Base-by-base conservation (phyloP, 2,888 invertebrate genomes). In the Allolobophora icterica region DNA sequence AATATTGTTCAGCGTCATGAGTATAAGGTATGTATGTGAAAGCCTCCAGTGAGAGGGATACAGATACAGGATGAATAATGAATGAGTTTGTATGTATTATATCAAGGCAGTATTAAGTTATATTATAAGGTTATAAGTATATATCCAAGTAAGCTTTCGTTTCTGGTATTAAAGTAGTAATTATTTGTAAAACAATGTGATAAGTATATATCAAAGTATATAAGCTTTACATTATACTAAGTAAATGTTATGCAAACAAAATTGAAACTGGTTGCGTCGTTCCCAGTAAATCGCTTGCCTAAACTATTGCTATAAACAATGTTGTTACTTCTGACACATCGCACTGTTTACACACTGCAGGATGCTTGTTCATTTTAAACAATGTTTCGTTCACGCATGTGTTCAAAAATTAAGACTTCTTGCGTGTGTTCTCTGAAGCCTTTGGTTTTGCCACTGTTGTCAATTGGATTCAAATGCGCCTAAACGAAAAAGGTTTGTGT, bases 91-190 rank as follows among this genome's bases (percentile, higher is more conserved):
- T 71, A 71, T 71, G 30, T 71, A 71, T 71, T n/a, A 71, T 71
- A n/a, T n/a, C 11, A 71, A 71, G 71, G n/a, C 71, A 71, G n/a
- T 71, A 71, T n/a, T 71, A 71, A 71, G 71, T 71, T 71, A 71
- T 71, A n/a, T n/a, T n/a, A 71, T n/a, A 30, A n/a, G 8, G 71
- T 71, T n/a, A 71, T 71, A 71, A 71, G 71, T 71, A 71, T 71
- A 71, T 71, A 71, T 71, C 13, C 71, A 71, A 71, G 71, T 71
- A 71, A 71, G 71, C 42, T 42, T 42, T 42, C 52, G 6, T 52
- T 71, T n/a, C 30, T 71, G 30, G 11, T 71, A 71, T 71, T 71
- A 17, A 30, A 71, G 71, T 71, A 71, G 71, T 71, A 71, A 71
- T 71, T 30, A 71, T 71, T 71, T 13, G n/a, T 71, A n/a, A 71